Percentiles rank a stretch among this genome's conserved stretches.
phyloP scores from a whole-genome alignment of 1,140 invertebrate species.

The Lycorma delicatula region DNA sequence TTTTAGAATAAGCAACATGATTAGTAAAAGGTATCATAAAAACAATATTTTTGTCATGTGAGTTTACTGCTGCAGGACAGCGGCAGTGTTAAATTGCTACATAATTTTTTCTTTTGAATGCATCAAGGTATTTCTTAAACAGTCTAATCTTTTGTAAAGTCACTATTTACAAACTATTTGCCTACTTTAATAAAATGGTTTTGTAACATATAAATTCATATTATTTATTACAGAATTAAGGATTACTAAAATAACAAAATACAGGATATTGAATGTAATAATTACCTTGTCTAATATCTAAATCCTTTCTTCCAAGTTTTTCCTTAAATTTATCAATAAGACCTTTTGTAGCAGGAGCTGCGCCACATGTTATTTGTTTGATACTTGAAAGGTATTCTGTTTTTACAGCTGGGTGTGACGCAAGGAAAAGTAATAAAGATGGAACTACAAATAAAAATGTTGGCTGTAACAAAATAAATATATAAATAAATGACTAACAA shows the following conservation, averaged over 20 bases:
- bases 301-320: constrained; percentile 44
- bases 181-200: no score
- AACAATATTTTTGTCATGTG: no score
- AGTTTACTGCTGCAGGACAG: no score
- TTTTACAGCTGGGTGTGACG: constrained; percentile 50
- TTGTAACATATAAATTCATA: neutral
- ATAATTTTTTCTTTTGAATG: no score
- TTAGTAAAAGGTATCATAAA: no score
- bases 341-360: constrained; percentile 52
- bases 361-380: constrained; percentile 49
- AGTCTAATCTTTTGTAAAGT: no score
- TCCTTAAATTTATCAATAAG: constrained; percentile 52
- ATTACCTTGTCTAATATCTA: constrained; percentile 47
- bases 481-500: no score
- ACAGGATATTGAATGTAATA: constrained; percentile 12
- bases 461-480: constrained; percentile 38
- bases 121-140: no score
- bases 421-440: constrained; percentile 54
- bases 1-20: no score
- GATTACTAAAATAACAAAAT: neutral
- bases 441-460: constrained; percentile 55
- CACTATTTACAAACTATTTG: no score
- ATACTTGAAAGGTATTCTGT: constrained; percentile 48
- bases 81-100: no score
- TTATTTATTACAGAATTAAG: no score